Conservation (phyloP, 1,140 invertebrate genomes). For the Bombus difficillimus region DNA sequence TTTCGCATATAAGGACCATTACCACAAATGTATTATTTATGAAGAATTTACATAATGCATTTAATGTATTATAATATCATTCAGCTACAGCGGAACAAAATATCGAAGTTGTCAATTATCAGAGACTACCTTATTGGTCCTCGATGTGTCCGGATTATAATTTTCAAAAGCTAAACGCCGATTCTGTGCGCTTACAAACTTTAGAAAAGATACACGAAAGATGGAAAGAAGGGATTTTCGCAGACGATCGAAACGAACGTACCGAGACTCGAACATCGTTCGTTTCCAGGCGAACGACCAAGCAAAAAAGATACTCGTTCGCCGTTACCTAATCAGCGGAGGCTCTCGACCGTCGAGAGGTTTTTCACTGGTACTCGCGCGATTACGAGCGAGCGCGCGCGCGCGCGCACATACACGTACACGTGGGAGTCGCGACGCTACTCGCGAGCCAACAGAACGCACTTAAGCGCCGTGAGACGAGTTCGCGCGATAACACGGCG, state of each 20-base stretch:
- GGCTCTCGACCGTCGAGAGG: constrained; percentile 21
- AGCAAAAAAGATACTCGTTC: constrained; percentile 14
- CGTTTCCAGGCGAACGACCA: constrained; percentile 16
- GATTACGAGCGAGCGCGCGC: not conserved
- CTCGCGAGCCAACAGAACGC: constrained; percentile 22
- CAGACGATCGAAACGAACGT: not conserved
- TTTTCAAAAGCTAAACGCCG: no score
- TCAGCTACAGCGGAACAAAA: not conserved
- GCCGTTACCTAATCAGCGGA: constrained; percentile 13
- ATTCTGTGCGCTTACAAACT: no score
- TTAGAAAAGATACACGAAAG: no score
- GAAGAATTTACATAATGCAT: not conserved
- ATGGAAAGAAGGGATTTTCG: no score
- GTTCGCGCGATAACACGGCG: constrained; percentile 72
- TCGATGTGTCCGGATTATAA: no score
- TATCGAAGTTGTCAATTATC: not conserved
- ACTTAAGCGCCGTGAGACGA: constrained; percentile 64
- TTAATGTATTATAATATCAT: not conserved
- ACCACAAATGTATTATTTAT: not conserved
- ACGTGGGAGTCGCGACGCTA: constrained; percentile 40
- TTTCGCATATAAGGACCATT: not conserved
- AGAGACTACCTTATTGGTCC: no score
- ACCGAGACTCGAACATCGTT: not conserved
- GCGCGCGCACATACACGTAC: not conserved
- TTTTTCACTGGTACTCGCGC: constrained; percentile 22